Base-by-base conservation (phyloP, 2,888 invertebrate genomes). In the Girardia tigrina region DNA sequence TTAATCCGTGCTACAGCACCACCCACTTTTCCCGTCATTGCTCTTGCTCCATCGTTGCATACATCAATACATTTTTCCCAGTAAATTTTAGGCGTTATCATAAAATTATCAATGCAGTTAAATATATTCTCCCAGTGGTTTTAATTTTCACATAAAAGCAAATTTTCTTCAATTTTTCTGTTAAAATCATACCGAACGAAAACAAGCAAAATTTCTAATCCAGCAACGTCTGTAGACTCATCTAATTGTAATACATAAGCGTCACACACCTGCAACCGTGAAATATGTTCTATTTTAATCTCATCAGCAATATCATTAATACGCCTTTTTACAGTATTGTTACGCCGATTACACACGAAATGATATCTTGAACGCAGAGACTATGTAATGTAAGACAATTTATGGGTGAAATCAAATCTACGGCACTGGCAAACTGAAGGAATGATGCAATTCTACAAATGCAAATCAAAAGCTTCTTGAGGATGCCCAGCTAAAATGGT, bases 1-100 rank as follows among this genome's bases (percentile, higher is more conserved):
- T 56, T 56, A 20, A 56, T 56, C 20, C 56, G n/a, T 56, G 56
- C n/a, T 56, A 56, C 56, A 56, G 56, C 56, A 56, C 56, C 56
- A 56, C 20, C 56, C 56, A 56, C n/a, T n/a, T 56, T 56, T 56
- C 56, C 56, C 2, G 23, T 56, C 56, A 56, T 56, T 20, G 56
- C 56, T 16, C 23, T 56, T 6, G 8, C n/a, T 6, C 2, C 56
- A 4, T 12, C n/a, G 23, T 2, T 56, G 56, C 56, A 56, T 16
- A 56, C 56, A 56, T 56, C n/a, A 56, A 56, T 56, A 8, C 56
- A 56, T 23, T 56, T 56, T 20, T 56, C 23, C 23, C n/a, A 20
- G 23, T 2, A n/a, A 56, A 20, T 4, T 56, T 56, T 56, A 56
- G n/a, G n/a, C n/a, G n/a, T n/a, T n/a, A 20, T 56, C 56, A 56